Base-by-base conservation (phyloP, 2,888 invertebrate species). In the Amphipyra tragopoginis region DNA sequence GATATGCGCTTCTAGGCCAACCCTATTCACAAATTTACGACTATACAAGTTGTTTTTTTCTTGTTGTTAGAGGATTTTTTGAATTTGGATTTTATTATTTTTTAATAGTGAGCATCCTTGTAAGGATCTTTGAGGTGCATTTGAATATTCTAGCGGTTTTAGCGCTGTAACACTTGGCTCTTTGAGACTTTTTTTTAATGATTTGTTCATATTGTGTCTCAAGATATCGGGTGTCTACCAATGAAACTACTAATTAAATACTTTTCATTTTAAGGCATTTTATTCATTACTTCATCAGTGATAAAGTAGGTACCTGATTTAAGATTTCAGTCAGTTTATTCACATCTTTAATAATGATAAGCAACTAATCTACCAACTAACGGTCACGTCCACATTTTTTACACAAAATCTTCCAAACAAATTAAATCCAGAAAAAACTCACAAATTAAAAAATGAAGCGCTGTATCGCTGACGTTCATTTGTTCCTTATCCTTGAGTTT, bases 71-170 rank as follows among this genome's bases (percentile, higher is more conserved):
- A 44, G 3, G 29, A 61, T 66, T 76, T 81, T 81, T 80, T 76
- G 67, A 81, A 86, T 88, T 88, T 85, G 68, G 87, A 83, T 85
- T 88, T 88, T 90, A 89, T 88, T 88, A 82, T 80, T 79, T 81
- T 86, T 82, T 88, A 85, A 88, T 86, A 81, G 81, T 75, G 78
- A 75, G 82, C 77, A 82, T 78, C 75, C 63, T 78, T 68, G 75
- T 77, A 72, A 69, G 51, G 47, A 49, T 59, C 54, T 14, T 59
- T 55, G 13, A 10, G 43, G 14, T 42, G 15, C 5, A 36, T 43
- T 67, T 26, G 10, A 1, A 13, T 21, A 2, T 57, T 56, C 0
- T 49, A 73, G 72, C 79, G 47, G 11, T n/a, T 1, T 11, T 7
- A 56, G 68, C 71, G 77, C 69, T 75, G 62, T 64, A 0, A 2